A percentile compares a stretch with the other conserved stretches of the same genome.
Conservation (phyloP, 2,797 vertebrate genomes). For the Petrocephalus sullivani region DNA sequence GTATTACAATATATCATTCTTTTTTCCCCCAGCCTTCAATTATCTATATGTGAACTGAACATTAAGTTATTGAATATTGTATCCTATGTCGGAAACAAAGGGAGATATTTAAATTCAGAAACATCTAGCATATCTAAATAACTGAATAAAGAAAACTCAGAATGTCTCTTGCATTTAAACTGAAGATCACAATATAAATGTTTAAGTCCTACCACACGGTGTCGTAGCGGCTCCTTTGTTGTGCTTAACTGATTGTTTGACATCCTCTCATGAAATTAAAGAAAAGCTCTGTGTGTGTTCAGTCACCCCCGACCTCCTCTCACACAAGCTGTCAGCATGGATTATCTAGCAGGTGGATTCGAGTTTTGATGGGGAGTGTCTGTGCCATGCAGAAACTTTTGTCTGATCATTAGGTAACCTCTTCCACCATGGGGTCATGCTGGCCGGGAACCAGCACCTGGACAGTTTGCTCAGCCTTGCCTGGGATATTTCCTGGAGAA, state of each 20-base stretch:
- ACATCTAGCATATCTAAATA: constrained; percentile 21
- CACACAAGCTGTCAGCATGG: background rate
- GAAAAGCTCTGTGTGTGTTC: background rate
- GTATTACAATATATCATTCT: constrained; percentile 44
- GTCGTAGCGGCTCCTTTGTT: constrained; percentile 46
- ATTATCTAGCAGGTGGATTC: background rate
- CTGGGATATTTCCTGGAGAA: background rate
- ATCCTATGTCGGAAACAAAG: constrained; percentile 44
- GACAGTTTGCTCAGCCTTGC: background rate
- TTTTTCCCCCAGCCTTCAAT: constrained; percentile 43
- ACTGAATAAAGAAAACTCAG: constrained; percentile 39
- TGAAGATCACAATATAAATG: constrained; percentile 67
- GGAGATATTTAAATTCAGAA: constrained; percentile 29
- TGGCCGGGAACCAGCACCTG: background rate
- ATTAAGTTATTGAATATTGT: constrained; percentile 65
- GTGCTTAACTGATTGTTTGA: background rate
- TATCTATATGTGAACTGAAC: constrained; percentile 41
- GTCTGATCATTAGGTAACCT: background rate
- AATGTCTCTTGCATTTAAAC: constrained; percentile 63
- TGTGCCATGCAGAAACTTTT: background rate
- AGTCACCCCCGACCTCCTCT: background rate
- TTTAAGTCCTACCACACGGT: constrained; percentile 45
- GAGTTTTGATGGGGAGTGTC: background rate
- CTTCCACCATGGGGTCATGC: background rate
- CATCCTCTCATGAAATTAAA: background rate